Percentiles rank a stretch among this genome's conserved stretches.
These are phyloP conservation scores for Macrostomum lignano DNA, from an alignment of 1,140 invertebrate species.

Conservation along the genomic window DNA sequence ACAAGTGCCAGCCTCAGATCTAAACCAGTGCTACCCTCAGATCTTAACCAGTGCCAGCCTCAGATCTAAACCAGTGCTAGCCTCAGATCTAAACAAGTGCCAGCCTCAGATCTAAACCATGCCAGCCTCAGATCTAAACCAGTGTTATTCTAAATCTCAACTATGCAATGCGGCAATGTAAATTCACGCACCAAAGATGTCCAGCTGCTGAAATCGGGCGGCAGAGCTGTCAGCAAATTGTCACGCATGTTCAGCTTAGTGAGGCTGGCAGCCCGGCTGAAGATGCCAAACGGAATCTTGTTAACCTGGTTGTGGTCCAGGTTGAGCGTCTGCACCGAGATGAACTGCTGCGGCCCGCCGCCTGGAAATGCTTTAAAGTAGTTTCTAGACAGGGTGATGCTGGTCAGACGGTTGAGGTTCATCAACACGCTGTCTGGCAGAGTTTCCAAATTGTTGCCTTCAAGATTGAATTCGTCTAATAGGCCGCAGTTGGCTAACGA, in stretches of 20 bases:
- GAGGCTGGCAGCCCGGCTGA: conserved; percentile 21
- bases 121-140: no score
- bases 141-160: no score
- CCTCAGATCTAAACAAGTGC: no score
- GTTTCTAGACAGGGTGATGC: conserved; percentile 79
- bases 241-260: conserved; percentile 29
- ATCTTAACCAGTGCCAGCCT: no score
- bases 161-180: no score
- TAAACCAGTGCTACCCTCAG: no score
- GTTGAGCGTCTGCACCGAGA: conserved; percentile 54
- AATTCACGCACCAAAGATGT: no score
- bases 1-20: no score
- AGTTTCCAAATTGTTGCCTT: conserved; percentile 47
- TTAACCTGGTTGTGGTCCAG: conserved; percentile 95
- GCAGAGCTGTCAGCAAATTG: conserved; percentile 25
- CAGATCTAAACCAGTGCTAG: no score
- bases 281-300: conserved; percentile 40
- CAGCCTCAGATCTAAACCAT: no score
- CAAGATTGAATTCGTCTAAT: conserved; percentile 96
- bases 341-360: conserved; percentile 87
- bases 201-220: no score
- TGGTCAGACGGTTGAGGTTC: conserved; percentile 59
- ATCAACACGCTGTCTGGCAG: conserved; percentile 53
- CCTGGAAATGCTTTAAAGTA: conserved; percentile 70
- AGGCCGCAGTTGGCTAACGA: conserved; percentile 65